Base-by-base conservation (phyloP, 2,888 invertebrate species). In the Stenolophus ochropezus region DNA sequence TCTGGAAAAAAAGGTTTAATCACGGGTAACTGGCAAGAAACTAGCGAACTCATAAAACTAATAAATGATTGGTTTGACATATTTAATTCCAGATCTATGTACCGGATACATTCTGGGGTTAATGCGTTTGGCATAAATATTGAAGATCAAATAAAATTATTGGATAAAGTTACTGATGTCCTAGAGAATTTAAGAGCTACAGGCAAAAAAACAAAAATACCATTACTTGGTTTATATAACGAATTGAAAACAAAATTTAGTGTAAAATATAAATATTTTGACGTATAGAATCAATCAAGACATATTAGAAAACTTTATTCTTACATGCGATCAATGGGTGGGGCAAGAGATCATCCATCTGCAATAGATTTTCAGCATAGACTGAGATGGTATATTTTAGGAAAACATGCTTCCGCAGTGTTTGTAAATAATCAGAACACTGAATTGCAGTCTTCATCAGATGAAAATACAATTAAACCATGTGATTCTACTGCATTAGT, bases 21-120 rank as follows among this genome's bases (percentile, higher is more conserved):
- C 61, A 74, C 83, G 6, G 42, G 65, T 25, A 42, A 81, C 33
- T 82, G 81, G 81, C 42, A 82, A 49, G 74, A 75, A 42, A 58
- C 78, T 5, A 27, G 79, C n/a, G 49, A 82, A 16, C 69, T 84
- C 6, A 25, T 83, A n/a, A 81, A 82, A 82, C 73, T 80, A 58
- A 51, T 83, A n/a, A 85, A 85, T 77, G 82, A 84, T 42, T 85
- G 84, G 85, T 85, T 86, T 82, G 85, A 85, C 82, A 8, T 85
- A 25, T 81, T 84, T n/a, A 85, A 85, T 78, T 65, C 82, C 2
- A 82, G 73, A 23, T 51, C 49, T 4, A 85, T 84, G 83, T 84
- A 82, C 82, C 82, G 33, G 4, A 69, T 81, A 49, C 69, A 75
- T 42, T 47, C 81, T 61, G 82, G 82, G 18, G 23, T 23, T 51